A percentile compares a stretch with the other conserved stretches of the same genome.
These are phyloP conservation scores for Hirtodrosophila cameraria DNA, from an alignment of 2,888 invertebrate species.

Conservation along the genomic window DNA sequence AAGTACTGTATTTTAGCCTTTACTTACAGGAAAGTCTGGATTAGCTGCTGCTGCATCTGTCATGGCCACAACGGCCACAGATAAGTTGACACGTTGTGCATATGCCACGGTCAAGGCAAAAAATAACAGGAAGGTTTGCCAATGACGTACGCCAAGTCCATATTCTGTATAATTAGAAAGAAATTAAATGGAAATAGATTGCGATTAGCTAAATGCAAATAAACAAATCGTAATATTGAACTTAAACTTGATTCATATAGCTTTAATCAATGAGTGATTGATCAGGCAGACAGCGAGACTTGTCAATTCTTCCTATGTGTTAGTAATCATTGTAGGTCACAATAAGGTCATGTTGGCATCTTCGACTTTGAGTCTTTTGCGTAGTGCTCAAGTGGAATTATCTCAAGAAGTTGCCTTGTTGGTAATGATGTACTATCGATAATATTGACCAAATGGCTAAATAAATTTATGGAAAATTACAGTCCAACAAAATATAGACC, in stretches of 20 bases:
- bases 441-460: background rate
- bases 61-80: conserved; percentile 91
- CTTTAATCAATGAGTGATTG: conserved; percentile 50
- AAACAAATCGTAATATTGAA: conserved; percentile 40
- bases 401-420: conserved; percentile 19
- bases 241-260: conserved; percentile 37
- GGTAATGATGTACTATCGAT: background rate
- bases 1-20: background rate
- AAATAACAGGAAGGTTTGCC: conserved; percentile 87
- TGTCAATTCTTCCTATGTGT: conserved; percentile 21
- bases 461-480: conserved; percentile 30
- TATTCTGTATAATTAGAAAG: conserved; percentile 55
- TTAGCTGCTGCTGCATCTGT: conserved; percentile 85
- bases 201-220: conserved; percentile 10
- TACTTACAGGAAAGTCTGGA: conserved; percentile 79
- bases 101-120: conserved; percentile 87
- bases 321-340: conserved; percentile 55
- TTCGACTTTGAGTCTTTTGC: conserved; percentile 24
- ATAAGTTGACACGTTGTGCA: conserved; percentile 88
- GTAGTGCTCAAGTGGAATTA: conserved; percentile 39
- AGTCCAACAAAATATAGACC: too few species aligned
- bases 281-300: conserved; percentile 8
- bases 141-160: conserved; percentile 86
- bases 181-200: conserved; percentile 11
- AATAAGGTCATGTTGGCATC: conserved; percentile 52